phyloP scores from a whole-genome alignment of 2,888 invertebrate species.

The Tridacna crocea region DNA sequence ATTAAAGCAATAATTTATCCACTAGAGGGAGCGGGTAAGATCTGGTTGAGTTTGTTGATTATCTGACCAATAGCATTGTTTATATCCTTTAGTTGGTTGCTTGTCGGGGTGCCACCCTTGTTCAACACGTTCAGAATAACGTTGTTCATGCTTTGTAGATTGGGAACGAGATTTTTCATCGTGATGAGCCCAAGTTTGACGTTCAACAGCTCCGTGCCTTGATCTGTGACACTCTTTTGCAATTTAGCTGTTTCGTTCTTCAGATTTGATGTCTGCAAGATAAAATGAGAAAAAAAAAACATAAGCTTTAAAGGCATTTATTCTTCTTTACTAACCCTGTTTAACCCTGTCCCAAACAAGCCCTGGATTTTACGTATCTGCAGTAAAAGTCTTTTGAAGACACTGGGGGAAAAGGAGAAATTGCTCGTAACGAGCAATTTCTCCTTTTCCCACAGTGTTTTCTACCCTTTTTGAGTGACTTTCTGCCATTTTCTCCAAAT shows the following conservation, averaged over 20 bases:
- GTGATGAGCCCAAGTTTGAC: conserved; percentile 37
- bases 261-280: conserved; percentile 39
- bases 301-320: too few species aligned
- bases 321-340: too few species aligned
- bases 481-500: too few species aligned
- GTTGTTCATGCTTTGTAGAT: conserved; percentile 57
- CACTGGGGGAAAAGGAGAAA: too few species aligned
- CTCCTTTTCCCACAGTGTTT: too few species aligned
- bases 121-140: conserved; percentile 36
- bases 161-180: conserved; percentile 51
- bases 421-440: too few species aligned
- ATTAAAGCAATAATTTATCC: not conserved
- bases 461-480: too few species aligned
- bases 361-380: too few species aligned
- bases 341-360: too few species aligned
- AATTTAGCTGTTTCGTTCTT: conserved; percentile 28
- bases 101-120: not conserved
- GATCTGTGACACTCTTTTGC: conserved; percentile 34
- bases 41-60: conserved; percentile 14
- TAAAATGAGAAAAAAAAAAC: not conserved
- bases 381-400: too few species aligned
- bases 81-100: conserved; percentile 29
- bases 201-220: conserved; percentile 34
- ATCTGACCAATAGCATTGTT: conserved; percentile 8
- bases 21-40: not conserved